Conservation (phyloP, 2,113 vertebrate genomes). For the Desmodus rotundus region DNA sequence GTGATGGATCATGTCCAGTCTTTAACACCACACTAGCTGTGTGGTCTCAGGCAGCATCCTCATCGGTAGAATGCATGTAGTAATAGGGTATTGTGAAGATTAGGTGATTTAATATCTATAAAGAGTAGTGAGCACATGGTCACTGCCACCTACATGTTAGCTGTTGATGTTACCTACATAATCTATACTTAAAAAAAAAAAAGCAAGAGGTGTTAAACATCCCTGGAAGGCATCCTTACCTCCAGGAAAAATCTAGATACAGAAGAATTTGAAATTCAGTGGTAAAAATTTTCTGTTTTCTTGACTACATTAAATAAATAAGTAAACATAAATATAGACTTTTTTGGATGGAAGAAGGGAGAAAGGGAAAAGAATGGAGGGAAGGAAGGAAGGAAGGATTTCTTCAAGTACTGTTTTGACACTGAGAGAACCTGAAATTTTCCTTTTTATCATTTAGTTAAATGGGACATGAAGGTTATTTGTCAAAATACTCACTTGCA, state of each 20-base stretch:
- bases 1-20: fast-evolving
- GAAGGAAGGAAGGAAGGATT: neutral
- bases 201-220: neutral
- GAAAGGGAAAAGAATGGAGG: neutral
- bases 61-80: neutral
- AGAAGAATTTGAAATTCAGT: neutral
- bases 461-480: constrained; percentile 8
- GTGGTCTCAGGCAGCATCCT: neutral
- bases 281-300: neutral
- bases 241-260: neutral
- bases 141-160: neutral
- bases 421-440: neutral
- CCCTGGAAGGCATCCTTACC: neutral
- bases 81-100: neutral
- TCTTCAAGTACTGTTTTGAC: neutral
- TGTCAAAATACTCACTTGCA: neutral
- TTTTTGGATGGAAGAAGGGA: neutral
- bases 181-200: neutral
- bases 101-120: neutral
- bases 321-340: neutral
- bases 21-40: neutral
- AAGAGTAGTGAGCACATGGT: neutral
- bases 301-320: neutral
- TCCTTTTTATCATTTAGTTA: neutral
- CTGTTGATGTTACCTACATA: neutral